Percentiles rank a stretch among this genome's conserved stretches.
phyloP scores from a whole-genome alignment of 2,888 invertebrate genomes.

The Drosophila parthenogenetica region DNA sequence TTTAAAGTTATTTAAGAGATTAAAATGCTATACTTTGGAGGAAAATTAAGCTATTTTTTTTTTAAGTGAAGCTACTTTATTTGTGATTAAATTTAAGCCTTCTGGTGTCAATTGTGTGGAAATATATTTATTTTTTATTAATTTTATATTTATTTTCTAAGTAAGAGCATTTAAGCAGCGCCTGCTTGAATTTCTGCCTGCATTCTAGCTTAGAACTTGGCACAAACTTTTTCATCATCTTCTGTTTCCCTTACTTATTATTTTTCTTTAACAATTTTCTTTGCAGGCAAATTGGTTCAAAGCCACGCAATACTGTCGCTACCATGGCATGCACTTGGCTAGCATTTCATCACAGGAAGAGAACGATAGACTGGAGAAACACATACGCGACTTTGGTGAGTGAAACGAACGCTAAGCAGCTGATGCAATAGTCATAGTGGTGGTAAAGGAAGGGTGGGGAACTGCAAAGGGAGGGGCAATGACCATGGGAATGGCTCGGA shows the following conservation, averaged over 20 bases:
- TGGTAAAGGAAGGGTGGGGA: constrained; percentile 1
- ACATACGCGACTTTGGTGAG: constrained; percentile 94
- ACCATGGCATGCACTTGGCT: constrained; percentile 96
- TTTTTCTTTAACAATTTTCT: constrained; percentile 9
- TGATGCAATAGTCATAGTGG: background rate
- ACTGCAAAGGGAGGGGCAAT: background rate
- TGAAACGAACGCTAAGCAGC: constrained; percentile 33
- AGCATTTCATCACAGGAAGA: constrained; percentile 96
- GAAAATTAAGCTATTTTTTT: too few relatives aligned
- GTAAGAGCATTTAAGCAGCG: background rate
- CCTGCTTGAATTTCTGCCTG: background rate
- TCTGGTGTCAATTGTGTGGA: too few relatives aligned
- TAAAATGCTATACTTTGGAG: too few relatives aligned
- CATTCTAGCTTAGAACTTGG: constrained; percentile 7
- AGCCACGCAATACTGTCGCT: constrained; percentile 95
- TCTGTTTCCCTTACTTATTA: background rate
- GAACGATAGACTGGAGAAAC: constrained; percentile 95
- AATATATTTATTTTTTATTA: background rate
- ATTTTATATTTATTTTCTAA: background rate
- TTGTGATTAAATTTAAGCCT: too few relatives aligned
- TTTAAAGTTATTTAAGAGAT: too few relatives aligned
- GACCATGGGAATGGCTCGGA: background rate
- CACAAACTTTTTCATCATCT: constrained; percentile 4
- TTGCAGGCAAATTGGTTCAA: constrained; percentile 96
- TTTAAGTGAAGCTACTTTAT: background rate